phyloP scores from a whole-genome alignment of 2,113 vertebrate species.

The Alaudala cheleensis region DNA sequence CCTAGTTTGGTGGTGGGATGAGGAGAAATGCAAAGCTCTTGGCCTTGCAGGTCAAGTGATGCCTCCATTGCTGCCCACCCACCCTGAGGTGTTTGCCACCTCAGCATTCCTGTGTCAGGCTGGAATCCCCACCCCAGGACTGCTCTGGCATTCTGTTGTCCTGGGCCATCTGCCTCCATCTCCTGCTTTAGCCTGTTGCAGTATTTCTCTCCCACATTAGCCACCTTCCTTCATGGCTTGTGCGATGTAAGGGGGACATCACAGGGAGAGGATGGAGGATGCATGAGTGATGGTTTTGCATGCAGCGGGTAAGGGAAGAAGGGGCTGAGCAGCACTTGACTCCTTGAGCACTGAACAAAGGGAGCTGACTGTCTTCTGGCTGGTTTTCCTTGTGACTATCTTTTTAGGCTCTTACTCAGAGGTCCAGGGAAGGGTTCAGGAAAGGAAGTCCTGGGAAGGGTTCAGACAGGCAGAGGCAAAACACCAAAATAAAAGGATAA shows the following conservation, averaged over 20 bases:
- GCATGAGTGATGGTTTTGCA: constrained; percentile 20
- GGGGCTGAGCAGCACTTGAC: constrained; percentile 22
- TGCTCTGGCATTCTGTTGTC: not conserved
- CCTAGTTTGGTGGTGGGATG: accelerated
- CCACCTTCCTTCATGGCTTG: constrained; percentile 9
- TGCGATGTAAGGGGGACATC: not conserved
- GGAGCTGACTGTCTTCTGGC: constrained; percentile 6
- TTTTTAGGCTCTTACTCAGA: constrained; percentile 18
- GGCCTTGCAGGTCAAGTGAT: not conserved
- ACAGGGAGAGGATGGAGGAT: constrained; percentile 22
- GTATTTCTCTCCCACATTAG: constrained; percentile 4
- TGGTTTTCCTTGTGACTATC: not conserved
- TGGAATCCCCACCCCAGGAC: not conserved
- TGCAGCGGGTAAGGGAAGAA: constrained; percentile 47
- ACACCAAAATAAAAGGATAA: constrained; percentile 40
- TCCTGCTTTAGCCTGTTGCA: not conserved
- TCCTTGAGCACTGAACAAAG: not conserved
- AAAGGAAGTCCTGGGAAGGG: constrained; percentile 35
- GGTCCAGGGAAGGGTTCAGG: constrained; percentile 49
- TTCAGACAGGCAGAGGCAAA: constrained; percentile 61
- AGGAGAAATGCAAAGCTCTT: not conserved
- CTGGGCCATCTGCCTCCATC: not conserved
- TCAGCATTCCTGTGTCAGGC: not conserved
- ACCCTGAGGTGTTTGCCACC: not conserved
- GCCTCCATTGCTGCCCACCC: not conserved